Percentiles rank a stretch among this genome's conserved stretches.
These are phyloP conservation scores for Trisateles emortualis DNA, from an alignment of 2,888 invertebrate genomes.

Conservation along the genomic window DNA sequence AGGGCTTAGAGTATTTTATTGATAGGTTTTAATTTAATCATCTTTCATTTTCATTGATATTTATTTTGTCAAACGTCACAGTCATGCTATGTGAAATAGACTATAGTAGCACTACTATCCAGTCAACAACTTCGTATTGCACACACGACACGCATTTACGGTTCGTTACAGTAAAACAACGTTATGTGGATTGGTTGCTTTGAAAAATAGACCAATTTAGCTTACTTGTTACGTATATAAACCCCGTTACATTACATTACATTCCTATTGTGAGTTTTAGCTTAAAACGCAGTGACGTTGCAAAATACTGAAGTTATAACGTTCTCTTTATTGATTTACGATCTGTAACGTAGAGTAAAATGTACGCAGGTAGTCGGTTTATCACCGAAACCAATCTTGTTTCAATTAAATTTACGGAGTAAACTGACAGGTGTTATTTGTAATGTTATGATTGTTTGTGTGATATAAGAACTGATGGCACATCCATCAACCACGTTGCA, in stretches of 20 bases:
- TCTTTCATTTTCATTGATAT: too few relatives aligned
- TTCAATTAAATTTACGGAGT: constrained; percentile 24
- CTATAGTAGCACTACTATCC: background rate
- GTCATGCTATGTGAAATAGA: too few relatives aligned
- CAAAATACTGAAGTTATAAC: constrained; percentile 9
- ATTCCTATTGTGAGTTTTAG: constrained; percentile 23
- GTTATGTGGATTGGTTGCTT: constrained; percentile 17
- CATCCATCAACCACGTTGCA: constrained; percentile 28
- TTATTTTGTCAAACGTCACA: too few relatives aligned
- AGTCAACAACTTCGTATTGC: constrained; percentile 8
- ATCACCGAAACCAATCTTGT: constrained; percentile 16
- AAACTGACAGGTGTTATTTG: constrained; percentile 17
- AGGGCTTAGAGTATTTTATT: too few relatives aligned
- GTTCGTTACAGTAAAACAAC: constrained; percentile 20
- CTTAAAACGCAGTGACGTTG: constrained; percentile 8
- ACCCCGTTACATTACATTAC: constrained; percentile 18
- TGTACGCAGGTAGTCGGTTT: constrained; percentile 5
- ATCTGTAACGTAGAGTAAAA: constrained; percentile 14
- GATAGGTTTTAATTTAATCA: too few relatives aligned
- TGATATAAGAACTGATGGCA: constrained; percentile 38
- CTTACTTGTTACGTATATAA: constrained; percentile 17
- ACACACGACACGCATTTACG: constrained; percentile 16
- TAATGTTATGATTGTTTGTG: constrained; percentile 26
- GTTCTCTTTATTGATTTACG: background rate
- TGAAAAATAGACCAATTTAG: constrained; percentile 33